Evolutionary conservation across 2,888 invertebrate species (phyloP).

Genomic region (Drosophila nr. medialis): DNA sequence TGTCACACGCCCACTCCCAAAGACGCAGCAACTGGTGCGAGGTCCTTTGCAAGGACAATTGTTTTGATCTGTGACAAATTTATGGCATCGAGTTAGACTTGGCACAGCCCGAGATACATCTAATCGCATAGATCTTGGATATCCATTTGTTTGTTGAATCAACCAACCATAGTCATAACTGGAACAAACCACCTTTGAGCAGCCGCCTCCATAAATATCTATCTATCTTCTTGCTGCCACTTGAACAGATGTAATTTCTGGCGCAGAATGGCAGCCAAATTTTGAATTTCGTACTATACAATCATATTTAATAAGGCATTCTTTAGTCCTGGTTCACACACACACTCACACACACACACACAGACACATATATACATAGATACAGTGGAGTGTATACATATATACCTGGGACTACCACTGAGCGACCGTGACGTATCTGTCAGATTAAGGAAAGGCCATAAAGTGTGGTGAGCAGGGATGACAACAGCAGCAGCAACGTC

Average conservation of each 20-base stretch:
- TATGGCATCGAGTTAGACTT: slow-evolving; percentile 43
- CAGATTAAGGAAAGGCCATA: slow-evolving; percentile 79
- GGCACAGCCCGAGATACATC: slow-evolving; percentile 29
- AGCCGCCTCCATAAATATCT: slow-evolving; percentile 40
- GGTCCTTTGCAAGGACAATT: slow-evolving; percentile 52
- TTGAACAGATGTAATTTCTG: slow-evolving; percentile 76
- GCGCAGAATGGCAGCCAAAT: slow-evolving; percentile 61
- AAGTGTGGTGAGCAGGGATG: slow-evolving; percentile 80
- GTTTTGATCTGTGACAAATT: slow-evolving; percentile 74
- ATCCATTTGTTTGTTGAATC: slow-evolving; percentile 53
- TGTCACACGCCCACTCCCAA: slow-evolving; percentile 17
- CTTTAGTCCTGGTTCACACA: slow-evolving; percentile 18
- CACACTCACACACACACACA: not conserved
- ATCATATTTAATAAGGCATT: slow-evolving; percentile 77
- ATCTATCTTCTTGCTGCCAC: slow-evolving; percentile 45
- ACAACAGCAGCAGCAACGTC: slow-evolving; percentile 49
- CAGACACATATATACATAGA: not conserved
- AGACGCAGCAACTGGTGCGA: slow-evolving; percentile 20
- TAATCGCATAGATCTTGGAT: slow-evolving; percentile 61
- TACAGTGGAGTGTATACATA: not conserved
- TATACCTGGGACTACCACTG: slow-evolving; percentile 34
- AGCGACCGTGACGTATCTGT: slow-evolving; percentile 79
- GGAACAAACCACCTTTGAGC: slow-evolving; percentile 38
- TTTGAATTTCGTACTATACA: slow-evolving; percentile 67
- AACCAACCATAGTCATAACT: slow-evolving; percentile 57